Conservation (phyloP, 2,888 invertebrate species). For the Clostera curtula region DNA sequence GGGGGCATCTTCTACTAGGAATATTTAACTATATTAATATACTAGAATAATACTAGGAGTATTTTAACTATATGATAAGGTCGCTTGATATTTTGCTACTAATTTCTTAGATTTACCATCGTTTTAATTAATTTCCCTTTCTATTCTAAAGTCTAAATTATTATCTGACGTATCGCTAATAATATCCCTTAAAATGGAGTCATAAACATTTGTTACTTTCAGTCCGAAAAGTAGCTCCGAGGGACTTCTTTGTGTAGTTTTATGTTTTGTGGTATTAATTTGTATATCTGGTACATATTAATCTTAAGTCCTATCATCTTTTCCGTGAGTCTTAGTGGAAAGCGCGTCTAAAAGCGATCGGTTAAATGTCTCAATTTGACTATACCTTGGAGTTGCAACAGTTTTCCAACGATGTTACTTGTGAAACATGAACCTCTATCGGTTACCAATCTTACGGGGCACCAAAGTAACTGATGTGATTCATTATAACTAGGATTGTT, state of each 20-base stretch:
- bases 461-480: constrained; percentile 1
- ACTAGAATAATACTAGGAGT: no score
- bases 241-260: not conserved
- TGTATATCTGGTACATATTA: not conserved
- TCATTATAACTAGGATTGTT: not conserved
- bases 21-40: no score
- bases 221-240: not conserved
- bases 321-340: not conserved
- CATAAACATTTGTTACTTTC: no score
- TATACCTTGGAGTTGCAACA: constrained; percentile 4
- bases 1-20: no score
- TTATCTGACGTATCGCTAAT: no score
- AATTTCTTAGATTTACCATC: no score
- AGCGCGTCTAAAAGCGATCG: not conserved
- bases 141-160: no score
- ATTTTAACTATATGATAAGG: no score
- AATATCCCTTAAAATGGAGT: no score
- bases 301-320: not conserved
- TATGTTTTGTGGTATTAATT: not conserved
- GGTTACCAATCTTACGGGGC: not conserved
- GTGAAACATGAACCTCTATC: constrained; percentile 3
- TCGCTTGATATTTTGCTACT: no score
- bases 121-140: no score
- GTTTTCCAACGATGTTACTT: constrained; percentile 2
- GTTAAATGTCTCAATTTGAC: constrained; percentile 5